phyloP scores from a whole-genome alignment of 2,113 vertebrate genomes.

The Stegastes partitus region DNA sequence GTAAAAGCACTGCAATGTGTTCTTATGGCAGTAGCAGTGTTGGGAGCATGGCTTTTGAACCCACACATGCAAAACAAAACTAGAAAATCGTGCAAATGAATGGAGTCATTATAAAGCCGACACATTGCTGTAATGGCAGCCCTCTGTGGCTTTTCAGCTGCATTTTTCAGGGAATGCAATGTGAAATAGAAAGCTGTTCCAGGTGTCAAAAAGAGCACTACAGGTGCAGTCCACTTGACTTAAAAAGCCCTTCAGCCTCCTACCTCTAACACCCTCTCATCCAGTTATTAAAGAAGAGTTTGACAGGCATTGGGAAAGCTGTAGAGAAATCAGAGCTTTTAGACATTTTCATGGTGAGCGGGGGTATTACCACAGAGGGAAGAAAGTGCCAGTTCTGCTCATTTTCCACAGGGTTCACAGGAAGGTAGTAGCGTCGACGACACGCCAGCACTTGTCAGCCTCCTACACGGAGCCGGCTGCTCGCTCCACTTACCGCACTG shows the following conservation, averaged over 20 bases:
- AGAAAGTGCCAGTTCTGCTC: constrained; percentile 45
- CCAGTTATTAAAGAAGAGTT: constrained; percentile 5
- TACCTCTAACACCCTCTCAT: background rate
- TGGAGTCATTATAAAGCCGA: background rate
- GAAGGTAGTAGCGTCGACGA: constrained; percentile 19
- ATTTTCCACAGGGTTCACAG: constrained; percentile 48
- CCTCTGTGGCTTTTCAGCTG: background rate
- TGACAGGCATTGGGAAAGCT: constrained; percentile 11
- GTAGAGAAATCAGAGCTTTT: constrained; percentile 19
- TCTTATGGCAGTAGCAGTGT: background rate
- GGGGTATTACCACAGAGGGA: background rate
- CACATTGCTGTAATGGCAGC: background rate
- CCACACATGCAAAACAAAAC: background rate
- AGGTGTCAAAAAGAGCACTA: constrained; percentile 5
- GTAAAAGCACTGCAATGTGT: background rate
- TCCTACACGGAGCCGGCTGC: constrained; percentile 35
- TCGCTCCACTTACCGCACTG: constrained; percentile 29
- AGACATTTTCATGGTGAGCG: background rate
- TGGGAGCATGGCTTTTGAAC: constrained; percentile 5
- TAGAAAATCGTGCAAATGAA: background rate
- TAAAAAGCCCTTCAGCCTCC: constrained; percentile 14
- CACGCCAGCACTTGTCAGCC: constrained; percentile 31
- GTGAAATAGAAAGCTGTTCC: constrained; percentile 1
- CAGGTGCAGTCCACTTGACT: constrained; percentile 15
- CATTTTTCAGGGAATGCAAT: constrained; percentile 5